Percentiles rank a stretch among this genome's conserved stretches.
Evolutionary conservation across 2,888 invertebrate species (phyloP).

Genomic region (Idaea biselata): DNA sequence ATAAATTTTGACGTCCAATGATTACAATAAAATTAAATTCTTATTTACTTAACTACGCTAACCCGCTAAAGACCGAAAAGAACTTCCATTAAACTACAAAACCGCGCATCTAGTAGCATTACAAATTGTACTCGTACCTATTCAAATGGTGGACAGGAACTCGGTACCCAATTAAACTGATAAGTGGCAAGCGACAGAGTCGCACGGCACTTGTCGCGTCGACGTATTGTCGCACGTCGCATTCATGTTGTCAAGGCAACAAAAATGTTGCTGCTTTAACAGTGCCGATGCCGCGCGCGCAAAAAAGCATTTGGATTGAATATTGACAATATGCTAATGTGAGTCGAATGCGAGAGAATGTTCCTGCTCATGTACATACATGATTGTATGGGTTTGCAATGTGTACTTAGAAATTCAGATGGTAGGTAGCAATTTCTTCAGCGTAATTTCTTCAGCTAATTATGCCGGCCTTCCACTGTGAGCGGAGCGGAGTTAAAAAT

Average conservation of each 20-base stretch:
- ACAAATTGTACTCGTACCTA: background rate
- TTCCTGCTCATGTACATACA: background rate
- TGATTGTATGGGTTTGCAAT: too few species aligned
- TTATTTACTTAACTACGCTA: too few species aligned
- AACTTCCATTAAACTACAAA: background rate
- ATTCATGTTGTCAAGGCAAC: constrained; percentile 44
- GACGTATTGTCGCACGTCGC: constrained; percentile 59
- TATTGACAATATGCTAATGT: constrained; percentile 23
- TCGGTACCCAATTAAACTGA: constrained; percentile 31
- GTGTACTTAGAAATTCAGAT: too few species aligned
- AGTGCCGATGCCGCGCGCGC: constrained; percentile 24
- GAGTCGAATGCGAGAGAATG: constrained; percentile 18
- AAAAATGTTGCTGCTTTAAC: constrained; percentile 54
- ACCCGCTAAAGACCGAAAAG: too few species aligned
- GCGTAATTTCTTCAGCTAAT: too few species aligned
- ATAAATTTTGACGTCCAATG: too few species aligned
- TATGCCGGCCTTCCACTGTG: too few species aligned
- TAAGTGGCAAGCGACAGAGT: constrained; percentile 27
- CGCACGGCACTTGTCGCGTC: constrained; percentile 45
- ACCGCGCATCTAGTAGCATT: background rate
- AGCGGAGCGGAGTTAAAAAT: too few species aligned
- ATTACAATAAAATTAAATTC: too few species aligned
- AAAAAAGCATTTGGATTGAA: constrained; percentile 19
- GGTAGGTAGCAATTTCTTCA: too few species aligned
- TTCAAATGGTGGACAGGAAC: background rate